These are phyloP conservation scores for Lobophora halterata DNA, from an alignment of 2,888 invertebrate genomes.

Conservation along the genomic window DNA sequence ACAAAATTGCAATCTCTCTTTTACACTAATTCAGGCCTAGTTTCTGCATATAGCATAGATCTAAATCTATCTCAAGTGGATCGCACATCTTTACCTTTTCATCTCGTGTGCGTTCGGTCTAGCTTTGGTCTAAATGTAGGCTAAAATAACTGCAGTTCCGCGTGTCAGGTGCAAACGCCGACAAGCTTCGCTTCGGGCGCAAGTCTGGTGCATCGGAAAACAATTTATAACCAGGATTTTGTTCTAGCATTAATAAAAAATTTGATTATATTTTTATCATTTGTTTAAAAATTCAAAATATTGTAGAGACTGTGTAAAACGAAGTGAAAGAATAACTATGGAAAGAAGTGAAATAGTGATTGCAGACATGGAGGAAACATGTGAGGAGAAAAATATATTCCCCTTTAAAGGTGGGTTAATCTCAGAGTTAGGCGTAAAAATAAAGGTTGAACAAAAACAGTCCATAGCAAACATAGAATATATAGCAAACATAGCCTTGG, in stretches of 20 bases:
- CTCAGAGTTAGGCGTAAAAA: background rate
- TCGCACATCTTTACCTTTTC: constrained; percentile 61
- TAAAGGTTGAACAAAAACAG: too few relatives aligned
- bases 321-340: too few relatives aligned
- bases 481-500: too few relatives aligned
- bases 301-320: too few relatives aligned
- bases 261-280: too few relatives aligned
- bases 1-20: constrained; percentile 1
- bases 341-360: constrained; percentile 8
- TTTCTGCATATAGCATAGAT: background rate
- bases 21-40: background rate
- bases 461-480: too few relatives aligned
- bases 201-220: constrained; percentile 24
- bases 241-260: background rate
- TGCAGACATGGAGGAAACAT: constrained; percentile 10
- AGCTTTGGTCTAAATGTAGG: constrained; percentile 70
- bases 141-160: constrained; percentile 74
- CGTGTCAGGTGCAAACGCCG: constrained; percentile 71
- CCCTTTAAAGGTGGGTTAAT: constrained; percentile 7
- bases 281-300: too few relatives aligned
- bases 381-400: constrained; percentile 2
- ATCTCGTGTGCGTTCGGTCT: constrained; percentile 66
- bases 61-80: constrained; percentile 34
- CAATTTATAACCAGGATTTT: constrained; percentile 3
- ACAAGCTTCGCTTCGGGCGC: constrained; percentile 43